Base-by-base conservation (phyloP, 2,113 vertebrate species). In the Chiloscyllium plagiosum region DNA sequence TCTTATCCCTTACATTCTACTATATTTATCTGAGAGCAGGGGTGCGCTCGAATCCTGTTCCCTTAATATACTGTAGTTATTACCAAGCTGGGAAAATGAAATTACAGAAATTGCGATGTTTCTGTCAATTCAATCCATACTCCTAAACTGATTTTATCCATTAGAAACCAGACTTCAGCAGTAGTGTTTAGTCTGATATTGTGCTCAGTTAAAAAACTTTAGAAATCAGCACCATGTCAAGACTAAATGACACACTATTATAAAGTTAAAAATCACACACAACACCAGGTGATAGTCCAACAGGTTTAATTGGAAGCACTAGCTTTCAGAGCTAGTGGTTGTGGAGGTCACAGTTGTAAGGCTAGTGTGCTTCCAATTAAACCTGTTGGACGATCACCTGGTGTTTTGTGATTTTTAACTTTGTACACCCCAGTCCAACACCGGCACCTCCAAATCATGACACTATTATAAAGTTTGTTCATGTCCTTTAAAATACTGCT, bases 401-500 rank as follows among this genome's bases (percentile, higher is more conserved):
- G 42, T 47, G 42, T 47, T n/a, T n/a, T 47, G 42, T 47, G n/a
- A n/a, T n/a, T n/a, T n/a, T 47, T 47, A 47, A 47, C 42, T 47
- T 47, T 47, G 42, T 47, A 47, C 42, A 47, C 42, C 42, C 42
- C 42, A 47, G 42, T 47, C 42, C 42, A 47, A 47, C 42, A 47
- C 42, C 42, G 42, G 42, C 42, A 47, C 42, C 42, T 47, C 42
- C 42, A 47, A 47, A 47, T 47, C 42, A 47, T 47, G 42, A 47
- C 42, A 47, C 15, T 47, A 94, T 94, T 94, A 94, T 50, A 70
- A 95, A 50, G 69, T 26, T 95, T 95, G 94, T 95, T 76, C 69
- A 95, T 72, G 68, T 29, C 66, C 68, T 72, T 95, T 95, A 95
- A 72, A 95, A 76, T 52, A 72, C 68, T 95, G 69, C 42, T 52